These are phyloP conservation scores for Etia nguti DNA, from an alignment of 2,113 vertebrate genomes.

Conservation along the genomic window DNA sequence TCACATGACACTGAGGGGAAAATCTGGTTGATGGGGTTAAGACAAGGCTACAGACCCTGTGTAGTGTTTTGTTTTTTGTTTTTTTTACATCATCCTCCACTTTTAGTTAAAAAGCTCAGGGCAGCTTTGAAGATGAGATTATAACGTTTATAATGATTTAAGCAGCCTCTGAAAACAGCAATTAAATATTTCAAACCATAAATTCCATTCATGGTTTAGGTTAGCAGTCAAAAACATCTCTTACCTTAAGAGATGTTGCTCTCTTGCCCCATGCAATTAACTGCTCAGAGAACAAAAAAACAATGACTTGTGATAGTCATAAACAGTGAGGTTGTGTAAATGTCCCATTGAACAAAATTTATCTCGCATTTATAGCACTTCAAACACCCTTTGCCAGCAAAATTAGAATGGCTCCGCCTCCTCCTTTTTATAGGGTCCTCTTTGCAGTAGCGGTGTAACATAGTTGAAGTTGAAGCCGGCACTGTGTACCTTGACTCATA, in stretches of 20 bases:
- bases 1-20: not conserved
- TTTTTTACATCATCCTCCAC: not conserved
- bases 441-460: not conserved
- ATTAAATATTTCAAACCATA: not conserved
- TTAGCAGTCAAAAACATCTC: not conserved
- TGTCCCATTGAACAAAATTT: not conserved
- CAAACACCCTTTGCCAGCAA: not conserved
- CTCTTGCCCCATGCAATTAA: not conserved
- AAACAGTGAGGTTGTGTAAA: slow-evolving; percentile 1
- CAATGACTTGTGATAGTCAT: not conserved
- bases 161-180: not conserved
- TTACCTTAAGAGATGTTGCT: not conserved
- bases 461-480: not conserved
- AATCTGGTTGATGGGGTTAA: not conserved
- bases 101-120: not conserved
- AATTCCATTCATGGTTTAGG: not conserved
- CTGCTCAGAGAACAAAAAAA: not conserved
- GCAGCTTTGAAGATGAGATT: not conserved
- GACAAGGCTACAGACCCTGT: not conserved
- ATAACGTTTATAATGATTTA: not conserved
- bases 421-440: not conserved
- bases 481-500: not conserved
- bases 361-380: slow-evolving; percentile 2
- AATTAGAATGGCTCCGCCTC: not conserved
- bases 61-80: rapidly evolving